Percentiles rank a stretch among this genome's conserved stretches.
Evolutionary conservation across 2,113 vertebrate species (phyloP).

Genomic region (Menidia beryllina): DNA sequence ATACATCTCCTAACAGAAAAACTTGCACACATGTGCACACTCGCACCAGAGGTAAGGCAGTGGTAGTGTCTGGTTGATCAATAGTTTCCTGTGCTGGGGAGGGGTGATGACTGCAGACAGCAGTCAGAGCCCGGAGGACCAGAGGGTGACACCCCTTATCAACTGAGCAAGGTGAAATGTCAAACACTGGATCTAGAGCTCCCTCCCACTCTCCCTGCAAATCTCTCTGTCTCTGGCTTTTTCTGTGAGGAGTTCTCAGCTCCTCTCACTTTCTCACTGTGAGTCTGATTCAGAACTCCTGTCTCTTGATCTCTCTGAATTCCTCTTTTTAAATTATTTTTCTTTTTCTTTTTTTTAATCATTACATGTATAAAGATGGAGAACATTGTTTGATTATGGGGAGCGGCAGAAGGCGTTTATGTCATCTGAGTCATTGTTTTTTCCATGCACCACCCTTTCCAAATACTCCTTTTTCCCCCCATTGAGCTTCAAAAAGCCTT

Average conservation of each 20-base stretch:
- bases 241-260: constrained; percentile 21
- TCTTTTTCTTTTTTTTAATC: neutral
- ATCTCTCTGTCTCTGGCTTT: constrained; percentile 28
- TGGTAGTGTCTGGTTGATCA: constrained; percentile 75
- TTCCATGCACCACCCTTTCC: constrained; percentile 4
- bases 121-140: constrained; percentile 78
- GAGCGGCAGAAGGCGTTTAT: constrained; percentile 28
- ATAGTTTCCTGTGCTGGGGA: constrained; percentile 77
- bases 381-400: constrained; percentile 37
- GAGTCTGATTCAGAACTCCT: constrained; percentile 35
- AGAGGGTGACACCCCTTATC: constrained; percentile 80
- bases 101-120: constrained; percentile 76
- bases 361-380: constrained; percentile 11
- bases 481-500: constrained; percentile 19
- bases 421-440: constrained; percentile 46
- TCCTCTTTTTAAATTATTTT: neutral
- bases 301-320: constrained; percentile 6
- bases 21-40: constrained; percentile 15
- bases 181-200: constrained; percentile 78
- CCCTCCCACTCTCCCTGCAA: constrained; percentile 46
- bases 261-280: constrained; percentile 17
- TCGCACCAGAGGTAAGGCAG: constrained; percentile 43
- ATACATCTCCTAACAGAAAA: too few species aligned
- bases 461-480: constrained; percentile 4
- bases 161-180: constrained; percentile 81